Evolutionary conservation across 64 coral and sea anemone species (phyloP).

Genomic region (Hydrozoanthus tunicans): DNA sequence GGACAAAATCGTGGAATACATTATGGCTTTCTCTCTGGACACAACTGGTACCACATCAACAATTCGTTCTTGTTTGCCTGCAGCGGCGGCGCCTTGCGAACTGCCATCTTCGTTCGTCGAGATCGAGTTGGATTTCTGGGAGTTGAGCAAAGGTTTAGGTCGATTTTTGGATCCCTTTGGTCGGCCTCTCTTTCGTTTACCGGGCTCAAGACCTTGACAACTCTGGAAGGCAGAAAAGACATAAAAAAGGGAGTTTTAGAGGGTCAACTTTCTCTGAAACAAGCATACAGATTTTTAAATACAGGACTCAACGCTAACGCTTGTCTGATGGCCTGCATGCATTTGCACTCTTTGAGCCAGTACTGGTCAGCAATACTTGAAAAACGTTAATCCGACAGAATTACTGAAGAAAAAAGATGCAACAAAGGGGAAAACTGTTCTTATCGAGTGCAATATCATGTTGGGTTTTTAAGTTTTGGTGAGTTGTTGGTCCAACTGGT

Average conservation of each 20-base stretch:
- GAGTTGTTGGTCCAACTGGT: too few species aligned
- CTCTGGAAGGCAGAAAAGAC: constrained; percentile 6
- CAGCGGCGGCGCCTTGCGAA: constrained; percentile 42
- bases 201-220: constrained; percentile 54
- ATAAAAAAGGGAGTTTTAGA: neutral
- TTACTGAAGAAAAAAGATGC: too few species aligned
- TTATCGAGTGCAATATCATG: too few species aligned
- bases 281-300: too few species aligned
- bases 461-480: too few species aligned
- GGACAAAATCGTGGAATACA: constrained; percentile 85
- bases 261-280: too few species aligned
- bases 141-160: constrained; percentile 71
- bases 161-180: constrained; percentile 97
- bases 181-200: constrained; percentile 90
- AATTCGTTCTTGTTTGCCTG: constrained; percentile 37
- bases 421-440: too few species aligned
- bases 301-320: too few species aligned
- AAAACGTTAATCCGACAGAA: too few species aligned
- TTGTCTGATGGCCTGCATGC: too few species aligned
- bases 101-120: constrained; percentile 38
- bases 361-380: too few species aligned
- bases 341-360: too few species aligned
- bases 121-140: constrained; percentile 58
- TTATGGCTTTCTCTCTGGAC: constrained; percentile 85
- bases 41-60: constrained; percentile 76